Evolutionary conservation across 2,797 vertebrate genomes (phyloP), one percentile per base, ranked within the genome.

Genomic region (Fratercula arctica): DNA sequence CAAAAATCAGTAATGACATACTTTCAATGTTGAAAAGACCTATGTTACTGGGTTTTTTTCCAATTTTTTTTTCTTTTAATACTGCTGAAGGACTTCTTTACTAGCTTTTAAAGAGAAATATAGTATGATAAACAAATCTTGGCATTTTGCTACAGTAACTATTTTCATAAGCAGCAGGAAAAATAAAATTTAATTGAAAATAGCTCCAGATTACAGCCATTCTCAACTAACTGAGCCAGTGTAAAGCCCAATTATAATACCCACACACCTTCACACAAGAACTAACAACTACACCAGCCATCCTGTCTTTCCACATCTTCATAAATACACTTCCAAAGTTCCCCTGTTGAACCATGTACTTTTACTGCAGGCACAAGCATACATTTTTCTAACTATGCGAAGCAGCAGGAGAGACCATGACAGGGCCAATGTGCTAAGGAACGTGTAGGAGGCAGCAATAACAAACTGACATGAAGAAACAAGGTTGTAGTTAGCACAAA

Each of bases 381-480:
- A 1, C 24, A 29, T 89, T 94, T 92, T 75, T 6, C 85, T 67
- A 51, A 5, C 24, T 39, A 53, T 17, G 10, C 3, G 64, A 90
- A 94, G 80, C 94, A 93, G 93, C 88, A 96, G 91, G 84, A 94
- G 94, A 60, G 84, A 85, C 78, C 41, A 39, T 1, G 46, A 5
- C 78, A 50, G 76, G 90, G 90, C 88, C 91, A 94, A 90, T 0
- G 57, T 50, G 84, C 78, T 61, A 51, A 95, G 95, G 75, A 94
- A 90, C 4, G 0, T 1, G 94, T 96, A 77, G 96, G 95, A 96
- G 86, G 95, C 94, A 95, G 94, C 81, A 93, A 56, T 46, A 89
- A 89, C 91, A 77, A 94, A 89, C n/a, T 92, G 90, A 89, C 93
- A 87, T 0, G 1, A 85, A 89, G 56, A 89, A 85, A 50, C 35